phyloP scores from a whole-genome alignment of 2,113 vertebrate genomes.

The Alaudala cheleensis region DNA sequence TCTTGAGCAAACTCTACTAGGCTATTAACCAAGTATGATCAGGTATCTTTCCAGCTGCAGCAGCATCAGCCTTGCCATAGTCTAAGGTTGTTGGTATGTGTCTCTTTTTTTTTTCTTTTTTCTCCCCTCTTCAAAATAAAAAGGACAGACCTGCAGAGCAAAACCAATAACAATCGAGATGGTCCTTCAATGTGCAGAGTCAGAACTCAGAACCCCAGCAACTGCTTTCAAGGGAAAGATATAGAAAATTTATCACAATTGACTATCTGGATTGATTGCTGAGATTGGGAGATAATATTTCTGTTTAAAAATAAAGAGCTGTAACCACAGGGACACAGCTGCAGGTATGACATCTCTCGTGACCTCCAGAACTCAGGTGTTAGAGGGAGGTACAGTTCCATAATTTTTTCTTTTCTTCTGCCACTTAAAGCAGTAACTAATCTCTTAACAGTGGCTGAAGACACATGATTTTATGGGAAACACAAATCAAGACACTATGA shows the following conservation, averaged over 20 bases:
- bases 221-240: not conserved
- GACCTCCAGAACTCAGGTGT: not conserved
- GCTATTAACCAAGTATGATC: not conserved
- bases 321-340: not conserved
- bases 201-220: not conserved
- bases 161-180: not conserved
- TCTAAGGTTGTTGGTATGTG: not conserved
- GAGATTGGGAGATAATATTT: not conserved
- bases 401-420: slow-evolving; percentile 3
- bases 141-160: not conserved
- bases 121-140: not conserved
- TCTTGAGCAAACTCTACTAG: not conserved
- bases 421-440: not conserved
- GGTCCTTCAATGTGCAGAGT: not conserved
- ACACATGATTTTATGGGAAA: slow-evolving; percentile 29
- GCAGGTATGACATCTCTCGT: not conserved
- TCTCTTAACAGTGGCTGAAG: not conserved
- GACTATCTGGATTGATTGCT: not conserved
- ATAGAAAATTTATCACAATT: not conserved
- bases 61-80: not conserved
- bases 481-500: slow-evolving; percentile 38
- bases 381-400: not conserved
- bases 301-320: not conserved
- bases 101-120: not conserved
- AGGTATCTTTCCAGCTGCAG: not conserved